Percentiles rank a stretch among this genome's conserved stretches.
Evolutionary conservation across 2,797 vertebrate species (phyloP).

Genomic region (Poecilia picta): DNA sequence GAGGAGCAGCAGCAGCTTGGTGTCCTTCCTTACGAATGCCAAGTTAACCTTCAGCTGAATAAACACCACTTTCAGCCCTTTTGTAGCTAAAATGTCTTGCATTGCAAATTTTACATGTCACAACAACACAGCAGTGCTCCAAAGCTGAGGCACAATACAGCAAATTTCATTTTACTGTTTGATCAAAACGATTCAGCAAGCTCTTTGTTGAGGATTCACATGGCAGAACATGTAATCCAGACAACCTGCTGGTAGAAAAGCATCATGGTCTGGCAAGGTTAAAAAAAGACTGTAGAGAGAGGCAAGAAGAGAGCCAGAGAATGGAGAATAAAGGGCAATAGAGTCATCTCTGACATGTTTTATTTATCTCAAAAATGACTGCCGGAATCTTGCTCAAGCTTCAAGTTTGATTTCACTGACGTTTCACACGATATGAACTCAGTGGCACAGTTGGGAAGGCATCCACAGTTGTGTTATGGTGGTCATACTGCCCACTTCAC

Average conservation of each 20-base stretch:
- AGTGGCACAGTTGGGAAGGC: conserved; percentile 34
- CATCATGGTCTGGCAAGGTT: conserved; percentile 2
- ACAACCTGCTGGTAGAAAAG: conserved; percentile 27
- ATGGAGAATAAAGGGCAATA: conserved; percentile 60
- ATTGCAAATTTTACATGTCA: background rate
- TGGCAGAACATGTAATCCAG: conserved; percentile 13
- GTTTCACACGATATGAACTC: conserved; percentile 61
- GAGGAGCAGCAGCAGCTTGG: conserved; percentile 2
- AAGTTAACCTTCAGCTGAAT: conserved; percentile 19
- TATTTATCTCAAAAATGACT: conserved; percentile 70
- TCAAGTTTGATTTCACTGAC: conserved; percentile 70
- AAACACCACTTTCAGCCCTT: background rate
- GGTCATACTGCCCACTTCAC: conserved; percentile 61
- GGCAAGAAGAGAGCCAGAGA: conserved; percentile 13
- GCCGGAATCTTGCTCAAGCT: conserved; percentile 48
- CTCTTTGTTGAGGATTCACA: background rate
- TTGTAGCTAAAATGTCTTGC: background rate
- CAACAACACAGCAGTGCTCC: background rate
- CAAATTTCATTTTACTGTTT: conserved; percentile 6
- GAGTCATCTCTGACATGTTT: conserved; percentile 73
- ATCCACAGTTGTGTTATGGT: conserved; percentile 49
- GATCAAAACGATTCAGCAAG: conserved; percentile 12
- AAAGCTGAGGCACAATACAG: background rate
- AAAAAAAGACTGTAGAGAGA: conserved; percentile 14
- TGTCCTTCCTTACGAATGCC: background rate